A percentile compares a stretch with the other conserved stretches of the same genome.
Evolutionary conservation across 2,888 invertebrate species (phyloP).

Genomic region (Tholera decimalis): DNA sequence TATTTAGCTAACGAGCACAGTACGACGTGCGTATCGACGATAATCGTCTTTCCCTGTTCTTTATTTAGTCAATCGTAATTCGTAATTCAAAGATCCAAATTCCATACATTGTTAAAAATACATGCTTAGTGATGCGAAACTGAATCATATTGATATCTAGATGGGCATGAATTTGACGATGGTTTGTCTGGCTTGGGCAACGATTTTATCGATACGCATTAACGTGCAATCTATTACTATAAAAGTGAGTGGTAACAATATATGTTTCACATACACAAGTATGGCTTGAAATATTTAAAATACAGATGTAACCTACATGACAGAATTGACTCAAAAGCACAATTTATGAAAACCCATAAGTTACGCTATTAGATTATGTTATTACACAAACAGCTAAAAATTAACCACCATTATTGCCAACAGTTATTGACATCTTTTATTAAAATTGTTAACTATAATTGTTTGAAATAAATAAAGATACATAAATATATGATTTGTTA

Average conservation of each 20-base stretch:
- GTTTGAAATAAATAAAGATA: constrained; percentile 44
- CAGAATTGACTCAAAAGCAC: constrained; percentile 59
- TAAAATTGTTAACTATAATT: constrained; percentile 23
- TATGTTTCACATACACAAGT: constrained; percentile 42
- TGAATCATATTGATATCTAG: constrained; percentile 9
- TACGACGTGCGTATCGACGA: constrained; percentile 51
- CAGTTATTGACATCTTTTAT: constrained; percentile 36
- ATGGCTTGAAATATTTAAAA: constrained; percentile 44
- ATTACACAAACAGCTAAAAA: constrained; percentile 37
- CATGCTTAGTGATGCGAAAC: constrained; percentile 22
- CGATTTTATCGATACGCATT: constrained; percentile 41
- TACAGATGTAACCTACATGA: constrained; percentile 44
- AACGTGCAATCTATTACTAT: constrained; percentile 49
- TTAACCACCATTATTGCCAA: constrained; percentile 44
- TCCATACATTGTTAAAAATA: constrained; percentile 22
- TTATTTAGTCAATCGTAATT: constrained; percentile 12
- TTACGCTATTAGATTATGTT: constrained; percentile 35
- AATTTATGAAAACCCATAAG: constrained; percentile 40
- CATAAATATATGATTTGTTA: constrained; percentile 26
- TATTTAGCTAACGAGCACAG: constrained; percentile 71
- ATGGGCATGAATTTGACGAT: constrained; percentile 18
- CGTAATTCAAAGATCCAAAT: constrained; percentile 1
- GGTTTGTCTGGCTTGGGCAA: constrained; percentile 7
- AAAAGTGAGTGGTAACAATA: constrained; percentile 52
- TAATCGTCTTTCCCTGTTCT: constrained; percentile 5